phyloP scores from a whole-genome alignment of 2,888 invertebrate genomes.

The Agrotis clavis region DNA sequence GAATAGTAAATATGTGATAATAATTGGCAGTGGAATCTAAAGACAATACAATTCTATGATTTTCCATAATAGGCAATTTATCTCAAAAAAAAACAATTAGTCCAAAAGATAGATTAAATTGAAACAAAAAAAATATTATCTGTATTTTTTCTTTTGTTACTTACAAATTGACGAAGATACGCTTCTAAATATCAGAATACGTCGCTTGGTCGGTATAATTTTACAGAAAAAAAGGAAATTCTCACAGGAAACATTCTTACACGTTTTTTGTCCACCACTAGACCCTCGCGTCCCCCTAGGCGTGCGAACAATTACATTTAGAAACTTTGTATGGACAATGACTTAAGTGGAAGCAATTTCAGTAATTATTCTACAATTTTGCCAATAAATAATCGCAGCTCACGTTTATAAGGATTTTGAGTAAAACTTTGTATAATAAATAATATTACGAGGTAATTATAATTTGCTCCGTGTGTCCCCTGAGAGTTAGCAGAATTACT shows the following conservation, averaged over 20 bases:
- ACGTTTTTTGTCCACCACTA: slow-evolving; percentile 14
- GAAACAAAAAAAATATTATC: too few species aligned
- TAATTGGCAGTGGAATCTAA: too few species aligned
- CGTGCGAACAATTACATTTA: slow-evolving; percentile 43
- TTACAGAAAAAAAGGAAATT: neutral
- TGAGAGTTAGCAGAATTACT: slow-evolving; percentile 1
- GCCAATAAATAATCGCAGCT: slow-evolving; percentile 64
- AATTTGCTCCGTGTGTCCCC: slow-evolving; percentile 21
- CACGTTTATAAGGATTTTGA: slow-evolving; percentile 56
- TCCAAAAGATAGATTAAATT: too few species aligned
- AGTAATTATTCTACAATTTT: slow-evolving; percentile 59
- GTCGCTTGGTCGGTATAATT: neutral
- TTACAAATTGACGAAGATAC: too few species aligned
- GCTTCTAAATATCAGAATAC: too few species aligned
- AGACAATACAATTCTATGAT: too few species aligned
- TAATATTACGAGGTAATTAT: slow-evolving; percentile 62
- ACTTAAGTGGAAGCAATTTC: slow-evolving; percentile 61
- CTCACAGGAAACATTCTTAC: neutral
- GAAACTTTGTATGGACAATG: slow-evolving; percentile 58
- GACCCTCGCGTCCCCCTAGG: slow-evolving; percentile 19
- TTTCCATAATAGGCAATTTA: too few species aligned
- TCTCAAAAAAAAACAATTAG: too few species aligned
- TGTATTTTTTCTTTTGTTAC: too few species aligned
- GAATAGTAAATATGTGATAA: too few species aligned
- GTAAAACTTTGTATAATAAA: slow-evolving; percentile 66